Evolutionary conservation across 2,888 invertebrate species (phyloP), one percentile per base, ranked within the genome.

Genomic region (Crepidodera aurea): DNA sequence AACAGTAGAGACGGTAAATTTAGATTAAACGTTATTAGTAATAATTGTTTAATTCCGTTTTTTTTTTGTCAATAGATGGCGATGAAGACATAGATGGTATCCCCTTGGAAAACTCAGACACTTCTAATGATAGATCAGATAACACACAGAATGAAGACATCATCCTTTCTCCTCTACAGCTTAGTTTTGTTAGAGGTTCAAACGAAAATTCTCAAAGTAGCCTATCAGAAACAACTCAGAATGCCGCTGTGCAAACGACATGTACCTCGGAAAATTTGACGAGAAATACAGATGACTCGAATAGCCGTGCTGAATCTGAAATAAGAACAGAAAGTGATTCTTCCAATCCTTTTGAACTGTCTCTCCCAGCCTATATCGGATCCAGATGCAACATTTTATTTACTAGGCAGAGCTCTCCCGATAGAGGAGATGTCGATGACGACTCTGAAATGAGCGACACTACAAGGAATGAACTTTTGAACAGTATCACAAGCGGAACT

Each of bases 1-100:
- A 25, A n/a, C 6, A 25, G 46, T 7, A 62, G 60, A 51, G 62
- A 62, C 55, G 65, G 65, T 65, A 54, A 40, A 39, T 3, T 53
- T 12, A 16, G 5, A 10, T 8, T 44, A 39, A 22, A 16, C 3
- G 34, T 32, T 37, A n/a, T 48, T 50, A 22, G 6, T n/a, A n/a
- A 19, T 42, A 27, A 42, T 54, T 27, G 8, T n/a, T 54, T 12
- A 10, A 25, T 6, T 42, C 6, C 4, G 13, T 4, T 27, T 8
- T 10, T 37, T n/a, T n/a, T n/a, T n/a, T n/a, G n/a, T n/a, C n/a
- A n/a, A 5, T 15, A 48, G 58, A 56, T 50, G 62, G n/a, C 16
- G 75, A 73, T 53, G 74, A 75, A 66, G 75, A 75, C 56, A 71
- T 76, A 34, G 75, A 77, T 62, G 77, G 75, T 6, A 71, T 75